Conservation (phyloP, 2,888 invertebrate species). For the Hyalella azteca region DNA sequence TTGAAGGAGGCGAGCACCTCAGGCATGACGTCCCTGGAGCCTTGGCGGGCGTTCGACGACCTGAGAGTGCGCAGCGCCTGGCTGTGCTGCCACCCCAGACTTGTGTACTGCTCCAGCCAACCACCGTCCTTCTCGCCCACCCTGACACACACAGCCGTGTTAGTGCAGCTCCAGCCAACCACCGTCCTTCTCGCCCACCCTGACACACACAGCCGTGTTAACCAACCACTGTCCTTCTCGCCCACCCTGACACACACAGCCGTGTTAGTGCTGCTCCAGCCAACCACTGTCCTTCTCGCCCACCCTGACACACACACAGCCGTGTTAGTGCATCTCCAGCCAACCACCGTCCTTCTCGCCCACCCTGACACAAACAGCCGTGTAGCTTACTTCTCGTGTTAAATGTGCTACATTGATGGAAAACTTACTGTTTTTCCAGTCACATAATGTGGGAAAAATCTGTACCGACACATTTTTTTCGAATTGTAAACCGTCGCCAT, state of each 20-base stretch:
- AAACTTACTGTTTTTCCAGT: no score
- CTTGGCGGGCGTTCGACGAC: conserved; percentile 47
- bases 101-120: conserved; percentile 55
- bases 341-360: conserved; percentile 50
- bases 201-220: no score
- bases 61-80: conserved; percentile 45
- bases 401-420: no score
- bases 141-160: conserved; percentile 43
- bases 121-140: conserved; percentile 50
- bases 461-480: no score
- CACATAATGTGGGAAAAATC: no score
- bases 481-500: no score
- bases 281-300: conserved; percentile 46
- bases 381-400: no score
- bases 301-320: no score
- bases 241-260: no score
- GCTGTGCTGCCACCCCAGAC: conserved; percentile 54
- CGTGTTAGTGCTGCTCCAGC: conserved; percentile 53
- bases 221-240: no score
- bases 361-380: no score
- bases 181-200: conserved; percentile 52
- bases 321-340: conserved; percentile 54
- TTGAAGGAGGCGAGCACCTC: conserved; percentile 46
- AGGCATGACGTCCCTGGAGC: conserved; percentile 48
- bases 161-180: conserved; percentile 54